These are phyloP conservation scores for Bombylius discolor DNA, from an alignment of 2,888 invertebrate species.

Conservation along the genomic window DNA sequence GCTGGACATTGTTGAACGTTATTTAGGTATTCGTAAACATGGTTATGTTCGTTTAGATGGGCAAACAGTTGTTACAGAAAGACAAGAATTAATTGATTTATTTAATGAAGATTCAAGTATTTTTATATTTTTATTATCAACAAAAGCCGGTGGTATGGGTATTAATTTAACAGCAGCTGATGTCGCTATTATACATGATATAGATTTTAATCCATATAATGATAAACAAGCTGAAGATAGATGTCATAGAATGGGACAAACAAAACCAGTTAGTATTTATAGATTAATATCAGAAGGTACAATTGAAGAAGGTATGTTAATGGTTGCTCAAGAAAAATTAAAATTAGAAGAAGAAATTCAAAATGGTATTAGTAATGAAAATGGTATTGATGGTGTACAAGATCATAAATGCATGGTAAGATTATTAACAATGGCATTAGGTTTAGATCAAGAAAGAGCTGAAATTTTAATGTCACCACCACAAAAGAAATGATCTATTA, in stretches of 20 bases:
- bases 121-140: slow-evolving; percentile 83
- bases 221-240: slow-evolving; percentile 96
- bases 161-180: slow-evolving; percentile 91
- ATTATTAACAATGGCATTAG: slow-evolving; percentile 64
- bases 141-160: slow-evolving; percentile 89
- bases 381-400: slow-evolving; percentile 43
- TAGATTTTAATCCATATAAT: slow-evolving; percentile 97
- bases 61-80: slow-evolving; percentile 68
- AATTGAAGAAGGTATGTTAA: slow-evolving; percentile 86
- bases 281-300: slow-evolving; percentile 73
- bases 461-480: slow-evolving; percentile 21
- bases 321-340: slow-evolving; percentile 81
- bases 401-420: slow-evolving; percentile 70
- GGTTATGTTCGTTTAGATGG: slow-evolving; percentile 80
- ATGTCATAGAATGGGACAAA: slow-evolving; percentile 65
- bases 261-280: slow-evolving; percentile 72
- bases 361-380: not conserved
- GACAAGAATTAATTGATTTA: slow-evolving; percentile 81
- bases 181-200: slow-evolving; percentile 90
- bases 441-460: slow-evolving; percentile 36
- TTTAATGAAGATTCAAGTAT: slow-evolving; percentile 68
- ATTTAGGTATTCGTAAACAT: slow-evolving; percentile 58
- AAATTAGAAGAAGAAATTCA: slow-evolving; percentile 79
- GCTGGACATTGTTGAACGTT: slow-evolving; percentile 84
- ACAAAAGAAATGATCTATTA: no score